Base-by-base conservation (phyloP, 2,797 vertebrate species). In the Sparus aurata region DNA sequence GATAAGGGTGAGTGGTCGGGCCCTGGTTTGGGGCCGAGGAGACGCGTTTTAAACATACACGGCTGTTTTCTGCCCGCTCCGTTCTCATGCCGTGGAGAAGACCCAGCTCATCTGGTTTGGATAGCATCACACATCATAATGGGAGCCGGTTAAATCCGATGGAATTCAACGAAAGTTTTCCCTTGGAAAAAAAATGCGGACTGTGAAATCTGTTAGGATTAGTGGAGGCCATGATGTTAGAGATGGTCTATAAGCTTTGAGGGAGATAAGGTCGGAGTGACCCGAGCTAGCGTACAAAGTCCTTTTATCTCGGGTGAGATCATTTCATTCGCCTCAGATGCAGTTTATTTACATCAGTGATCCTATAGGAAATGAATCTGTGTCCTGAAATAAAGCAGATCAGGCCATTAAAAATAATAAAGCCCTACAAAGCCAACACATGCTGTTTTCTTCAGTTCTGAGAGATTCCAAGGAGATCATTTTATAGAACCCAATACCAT, bases 111-210 rank as follows among this genome's bases (percentile, higher is more conserved):
- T 94, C 93, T 95, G 93, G 88, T 94, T 93, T 92, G 86, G 82
- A 92, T 94, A 91, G 87, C 78, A 91, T 93, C 93, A 87, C 92
- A 94, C 84, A 89, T 91, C 87, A 89, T 91, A 92, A 89, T 81
- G 81, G 80, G 68, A 86, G 72, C 59, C 12, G 67, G 77, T 89
- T 90, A 88, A 87, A 90, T 82, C 88, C 61, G 18, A 55, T 77
- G 85, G 88, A 93, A 92, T 91, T 92, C 82, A 85, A 79, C 79
- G 69, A 80, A 66, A 75, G 63, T 72, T 83, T 84, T 87, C 68
- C 46, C 68, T 47, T 27, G 52, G 69, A 74, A 74, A 78, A 72
- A 86, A 80, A 89, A 79, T 61, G 62, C 61, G 71, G 77, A 62
- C 63, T 87, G 75, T 74, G 79, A 85, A 91, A 88, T 81, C 82